Evolutionary conservation across 2,888 invertebrate genomes (phyloP), one percentile per base, ranked within the genome.

Genomic region (Hypolimnas misippus): DNA sequence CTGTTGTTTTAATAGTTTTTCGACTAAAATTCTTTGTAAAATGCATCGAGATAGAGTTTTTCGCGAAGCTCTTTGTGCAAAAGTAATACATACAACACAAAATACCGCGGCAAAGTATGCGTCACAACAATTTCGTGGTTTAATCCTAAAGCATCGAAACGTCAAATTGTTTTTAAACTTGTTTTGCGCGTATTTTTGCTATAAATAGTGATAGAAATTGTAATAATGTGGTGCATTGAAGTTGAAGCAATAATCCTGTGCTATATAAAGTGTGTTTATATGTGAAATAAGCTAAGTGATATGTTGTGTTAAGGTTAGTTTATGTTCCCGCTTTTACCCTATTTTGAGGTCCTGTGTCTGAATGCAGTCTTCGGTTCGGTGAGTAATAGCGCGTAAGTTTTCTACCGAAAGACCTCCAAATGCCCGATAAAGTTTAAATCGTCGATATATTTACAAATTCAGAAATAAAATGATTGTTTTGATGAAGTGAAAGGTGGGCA

Each of bases 381-480:
- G 84, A 91, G 91, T 91, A 82, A 81, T 91, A 91, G 90, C 62
- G 46, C 71, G 78, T 90, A 91, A 89, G 89, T 84, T 84, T 74
- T 69, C 65, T 76, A 77, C 42, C 42, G 73, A 87, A 86, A 83
- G 77, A 73, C 78, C 76, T 84, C 87, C 87, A 86, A 84, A 76
- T 61, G 16, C 42, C 16, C 68, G 21, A 14, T 62, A 42, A 10
- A 6, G 17, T 21, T 7, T 40, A 29, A 19, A 17, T 25, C 7
- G 40, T 16, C 25, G 16, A 44, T 59, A 49, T 44, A 7, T 40
- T 14, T 17, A 29, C 29, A 35, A 19, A 38, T 25, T 42, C 57
- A 51, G 51, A 46, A 29, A 63, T 40, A 57, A 42, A 40, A 7
- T 51, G 25, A 38, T 63, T 70, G 64, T 65, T 70, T 64, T 69